Percentiles rank a stretch among this genome's conserved stretches.
Conservation (phyloP, 2,113 vertebrate genomes). For the Bujurquina vittata region DNA sequence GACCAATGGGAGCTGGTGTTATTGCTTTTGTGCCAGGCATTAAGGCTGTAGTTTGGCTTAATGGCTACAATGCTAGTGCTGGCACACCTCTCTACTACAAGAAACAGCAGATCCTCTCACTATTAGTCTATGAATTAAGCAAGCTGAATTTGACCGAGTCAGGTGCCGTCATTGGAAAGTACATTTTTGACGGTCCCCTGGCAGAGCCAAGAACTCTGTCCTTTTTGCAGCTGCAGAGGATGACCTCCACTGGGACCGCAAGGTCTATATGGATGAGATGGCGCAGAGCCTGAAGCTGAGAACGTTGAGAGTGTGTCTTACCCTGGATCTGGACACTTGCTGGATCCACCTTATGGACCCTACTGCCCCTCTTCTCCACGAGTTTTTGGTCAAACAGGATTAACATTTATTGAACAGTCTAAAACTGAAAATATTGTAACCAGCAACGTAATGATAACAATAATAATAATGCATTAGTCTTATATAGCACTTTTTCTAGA, state of each 20-base stretch:
- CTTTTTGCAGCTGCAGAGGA: slow-evolving; percentile 77
- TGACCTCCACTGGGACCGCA: slow-evolving; percentile 81
- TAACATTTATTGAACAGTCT: too few species aligned
- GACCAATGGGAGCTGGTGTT: neutral
- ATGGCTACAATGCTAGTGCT: neutral
- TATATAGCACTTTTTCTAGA: too few species aligned
- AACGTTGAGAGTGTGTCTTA: slow-evolving; percentile 69
- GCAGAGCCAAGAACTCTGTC: slow-evolving; percentile 66
- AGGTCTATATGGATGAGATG: slow-evolving; percentile 56
- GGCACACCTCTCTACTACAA: neutral
- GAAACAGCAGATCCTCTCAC: neutral
- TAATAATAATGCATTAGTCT: too few species aligned
- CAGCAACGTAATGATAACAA: too few species aligned
- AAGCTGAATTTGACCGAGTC: neutral
- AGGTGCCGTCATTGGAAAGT: neutral
- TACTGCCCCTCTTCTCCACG: slow-evolving; percentile 46
- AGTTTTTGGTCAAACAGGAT: too few species aligned
- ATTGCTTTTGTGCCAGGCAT: slow-evolving; percentile 1
- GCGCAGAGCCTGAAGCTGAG: slow-evolving; percentile 70
- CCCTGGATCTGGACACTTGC: slow-evolving; percentile 15
- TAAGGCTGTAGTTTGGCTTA: neutral
- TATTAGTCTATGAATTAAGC: neutral
- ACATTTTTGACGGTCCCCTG: neutral
- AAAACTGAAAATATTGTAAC: too few species aligned
- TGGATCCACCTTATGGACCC: slow-evolving; percentile 70